phyloP scores from a whole-genome alignment of 2,113 vertebrate species.

The Scolopax mira region DNA sequence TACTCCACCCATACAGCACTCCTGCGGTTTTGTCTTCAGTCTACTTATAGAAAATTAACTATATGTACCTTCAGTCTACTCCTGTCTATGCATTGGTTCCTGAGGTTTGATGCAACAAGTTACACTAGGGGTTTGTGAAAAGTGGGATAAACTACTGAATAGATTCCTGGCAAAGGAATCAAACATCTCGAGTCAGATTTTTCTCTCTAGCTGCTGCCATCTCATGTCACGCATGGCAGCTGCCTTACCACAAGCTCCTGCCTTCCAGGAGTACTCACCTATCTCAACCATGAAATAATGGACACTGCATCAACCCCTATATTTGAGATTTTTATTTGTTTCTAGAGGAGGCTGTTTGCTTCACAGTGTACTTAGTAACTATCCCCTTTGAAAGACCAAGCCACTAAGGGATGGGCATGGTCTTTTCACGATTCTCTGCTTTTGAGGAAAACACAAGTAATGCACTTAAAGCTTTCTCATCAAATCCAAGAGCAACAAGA shows the following conservation, averaged over 20 bases:
- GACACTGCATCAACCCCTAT: neutral
- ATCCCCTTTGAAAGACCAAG: neutral
- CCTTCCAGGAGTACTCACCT: neutral
- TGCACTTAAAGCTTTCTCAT: neutral
- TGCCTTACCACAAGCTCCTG: neutral
- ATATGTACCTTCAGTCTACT: neutral
- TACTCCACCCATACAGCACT: neutral
- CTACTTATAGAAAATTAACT: neutral
- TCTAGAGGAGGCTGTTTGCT: neutral
- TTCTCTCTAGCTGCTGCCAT: neutral
- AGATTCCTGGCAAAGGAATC: neutral
- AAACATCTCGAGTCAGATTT: neutral
- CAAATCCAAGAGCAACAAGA: neutral
- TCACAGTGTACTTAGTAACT: neutral
- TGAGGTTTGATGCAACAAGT: neutral
- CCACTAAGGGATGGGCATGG: neutral
- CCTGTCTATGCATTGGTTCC: neutral
- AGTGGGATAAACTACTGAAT: neutral
- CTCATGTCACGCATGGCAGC: neutral
- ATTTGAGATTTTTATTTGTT: neutral
- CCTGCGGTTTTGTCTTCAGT: neutral
- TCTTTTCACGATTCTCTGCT: neutral
- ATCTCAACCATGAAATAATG: neutral
- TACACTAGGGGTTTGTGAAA: neutral
- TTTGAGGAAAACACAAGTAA: neutral